Conservation (phyloP, 2,888 invertebrate genomes). For the Nomada lathburiana region DNA sequence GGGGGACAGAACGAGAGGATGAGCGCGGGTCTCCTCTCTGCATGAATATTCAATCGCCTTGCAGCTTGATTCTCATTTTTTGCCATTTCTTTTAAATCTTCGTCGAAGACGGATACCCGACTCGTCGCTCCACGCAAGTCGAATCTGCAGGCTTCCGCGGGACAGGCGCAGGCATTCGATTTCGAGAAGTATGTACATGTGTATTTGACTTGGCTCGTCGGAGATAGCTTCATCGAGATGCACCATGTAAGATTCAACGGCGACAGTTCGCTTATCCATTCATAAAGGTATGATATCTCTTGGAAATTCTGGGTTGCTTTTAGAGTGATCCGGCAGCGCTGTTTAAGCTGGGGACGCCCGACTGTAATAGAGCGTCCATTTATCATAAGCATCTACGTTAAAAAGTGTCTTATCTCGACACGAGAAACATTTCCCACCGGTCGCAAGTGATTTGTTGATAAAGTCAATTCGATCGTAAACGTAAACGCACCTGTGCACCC, state of each 20-base stretch:
- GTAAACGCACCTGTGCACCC: background rate
- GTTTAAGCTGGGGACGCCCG: background rate
- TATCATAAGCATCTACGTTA: background rate
- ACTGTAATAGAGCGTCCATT: background rate
- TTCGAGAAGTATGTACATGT: conserved; percentile 16
- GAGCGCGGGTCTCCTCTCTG: conserved; percentile 32
- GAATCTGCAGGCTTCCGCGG: background rate
- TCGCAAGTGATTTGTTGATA: background rate
- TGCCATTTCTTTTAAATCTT: background rate
- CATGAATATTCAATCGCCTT: conserved; percentile 69
- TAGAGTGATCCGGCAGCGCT: background rate
- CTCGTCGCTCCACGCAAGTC: background rate
- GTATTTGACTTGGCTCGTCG: conserved; percentile 2
- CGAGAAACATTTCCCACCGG: background rate
- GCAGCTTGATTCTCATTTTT: conserved; percentile 57
- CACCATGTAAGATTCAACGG: background rate
- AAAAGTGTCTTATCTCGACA: background rate
- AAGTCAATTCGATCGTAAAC: background rate
- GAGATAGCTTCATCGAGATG: conserved; percentile 14
- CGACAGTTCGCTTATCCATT: conserved; percentile 15
- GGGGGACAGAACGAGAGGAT: background rate
- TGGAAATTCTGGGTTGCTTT: background rate
- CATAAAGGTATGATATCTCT: background rate
- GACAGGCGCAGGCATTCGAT: background rate
- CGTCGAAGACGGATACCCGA: background rate